A percentile compares a stretch with the other conserved stretches of the same genome.
Evolutionary conservation across 2,888 invertebrate genomes (phyloP).

Genomic region (Dyspetes luteomarginatus): DNA sequence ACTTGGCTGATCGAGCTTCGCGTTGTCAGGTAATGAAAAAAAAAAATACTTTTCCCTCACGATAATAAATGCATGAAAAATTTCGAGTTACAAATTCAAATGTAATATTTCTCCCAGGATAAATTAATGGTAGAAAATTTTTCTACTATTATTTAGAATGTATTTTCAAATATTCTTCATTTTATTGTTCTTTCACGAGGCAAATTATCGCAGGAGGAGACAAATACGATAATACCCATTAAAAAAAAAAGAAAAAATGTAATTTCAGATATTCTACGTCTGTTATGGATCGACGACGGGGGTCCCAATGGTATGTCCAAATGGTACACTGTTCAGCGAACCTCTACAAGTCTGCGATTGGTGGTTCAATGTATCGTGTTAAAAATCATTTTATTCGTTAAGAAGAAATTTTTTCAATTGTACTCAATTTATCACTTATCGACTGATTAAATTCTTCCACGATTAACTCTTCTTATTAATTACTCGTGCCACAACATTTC

Average conservation of each 20-base stretch:
- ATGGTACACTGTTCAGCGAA: slow-evolving; percentile 80
- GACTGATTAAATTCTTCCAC: slow-evolving; percentile 32
- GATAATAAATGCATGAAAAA: neutral
- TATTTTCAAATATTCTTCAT: too few species aligned
- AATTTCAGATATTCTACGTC: slow-evolving; percentile 79
- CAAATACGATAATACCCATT: too few species aligned
- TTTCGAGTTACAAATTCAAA: too few species aligned
- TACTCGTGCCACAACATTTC: slow-evolving; percentile 9
- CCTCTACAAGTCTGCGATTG: slow-evolving; percentile 80
- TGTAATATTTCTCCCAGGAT: neutral
- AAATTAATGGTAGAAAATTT: too few species aligned
- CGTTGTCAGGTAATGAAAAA: slow-evolving; percentile 77
- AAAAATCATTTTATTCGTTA: slow-evolving; percentile 19
- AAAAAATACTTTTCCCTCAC: neutral
- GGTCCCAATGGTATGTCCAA: slow-evolving; percentile 80
- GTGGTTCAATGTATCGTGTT: slow-evolving; percentile 80
- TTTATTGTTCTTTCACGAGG: too few species aligned
- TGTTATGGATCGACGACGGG: slow-evolving; percentile 77
- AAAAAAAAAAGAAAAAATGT: too few species aligned
- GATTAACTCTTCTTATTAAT: slow-evolving; percentile 30
- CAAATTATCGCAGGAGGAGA: too few species aligned
- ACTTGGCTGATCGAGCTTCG: slow-evolving; percentile 76
- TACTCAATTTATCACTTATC: too few species aligned
- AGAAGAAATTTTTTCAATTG: neutral
- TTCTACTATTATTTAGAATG: too few species aligned